Evolutionary conservation across 2,113 vertebrate genomes (phyloP).

Genomic region (Syrmaticus mikado): DNA sequence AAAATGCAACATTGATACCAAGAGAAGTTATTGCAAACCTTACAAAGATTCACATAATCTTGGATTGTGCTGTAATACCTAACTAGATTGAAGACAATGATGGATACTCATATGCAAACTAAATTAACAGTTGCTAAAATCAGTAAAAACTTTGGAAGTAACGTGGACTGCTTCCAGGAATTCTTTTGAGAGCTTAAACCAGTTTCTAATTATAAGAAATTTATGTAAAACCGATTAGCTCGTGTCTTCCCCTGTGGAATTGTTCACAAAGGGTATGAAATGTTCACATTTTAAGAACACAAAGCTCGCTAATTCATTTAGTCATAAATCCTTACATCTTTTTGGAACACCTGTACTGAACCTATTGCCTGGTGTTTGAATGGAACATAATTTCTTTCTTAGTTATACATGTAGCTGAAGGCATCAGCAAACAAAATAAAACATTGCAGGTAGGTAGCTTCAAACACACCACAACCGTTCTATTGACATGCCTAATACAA

Average conservation of each 20-base stretch:
- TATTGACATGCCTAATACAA: background rate
- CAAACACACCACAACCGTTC: background rate
- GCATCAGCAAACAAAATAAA: background rate
- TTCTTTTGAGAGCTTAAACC: background rate
- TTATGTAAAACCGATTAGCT: background rate
- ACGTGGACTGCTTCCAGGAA: background rate
- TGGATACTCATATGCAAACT: background rate
- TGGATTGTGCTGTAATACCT: background rate
- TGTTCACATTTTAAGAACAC: background rate
- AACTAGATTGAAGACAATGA: background rate
- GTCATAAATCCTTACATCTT: background rate
- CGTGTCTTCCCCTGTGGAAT: background rate
- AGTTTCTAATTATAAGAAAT: background rate
- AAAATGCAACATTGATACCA: background rate
- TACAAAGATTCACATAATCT: background rate
- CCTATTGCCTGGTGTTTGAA: background rate
- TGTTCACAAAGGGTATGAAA: background rate
- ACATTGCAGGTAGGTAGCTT: background rate
- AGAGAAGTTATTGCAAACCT: background rate
- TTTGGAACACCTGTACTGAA: background rate
- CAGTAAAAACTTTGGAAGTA: background rate
- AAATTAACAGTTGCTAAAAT: background rate
- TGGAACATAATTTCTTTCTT: background rate
- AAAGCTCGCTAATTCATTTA: background rate
- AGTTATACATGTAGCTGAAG: background rate